These are phyloP conservation scores for Tyrannus savana DNA, from an alignment of 2,113 vertebrate genomes.

Conservation along the genomic window DNA sequence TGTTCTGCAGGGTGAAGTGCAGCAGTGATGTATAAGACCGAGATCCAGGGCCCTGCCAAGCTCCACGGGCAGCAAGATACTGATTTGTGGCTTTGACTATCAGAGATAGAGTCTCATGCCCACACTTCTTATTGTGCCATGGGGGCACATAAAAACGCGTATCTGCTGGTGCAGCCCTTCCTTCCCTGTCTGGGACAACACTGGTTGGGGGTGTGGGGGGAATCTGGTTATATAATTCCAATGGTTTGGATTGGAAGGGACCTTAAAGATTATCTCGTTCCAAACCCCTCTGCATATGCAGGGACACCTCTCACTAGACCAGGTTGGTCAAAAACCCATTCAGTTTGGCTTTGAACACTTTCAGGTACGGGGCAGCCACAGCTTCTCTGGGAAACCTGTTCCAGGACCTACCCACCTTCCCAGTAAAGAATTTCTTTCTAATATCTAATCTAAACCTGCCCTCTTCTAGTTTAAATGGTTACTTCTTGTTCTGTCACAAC, in stretches of 20 bases:
- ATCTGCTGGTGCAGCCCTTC: background rate
- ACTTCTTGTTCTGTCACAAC: too few relatives aligned
- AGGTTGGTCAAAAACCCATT: background rate
- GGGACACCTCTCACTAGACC: background rate
- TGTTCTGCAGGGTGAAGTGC: background rate
- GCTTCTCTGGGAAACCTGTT: background rate
- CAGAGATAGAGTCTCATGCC: background rate
- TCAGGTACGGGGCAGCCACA: background rate
- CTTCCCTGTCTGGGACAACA: background rate
- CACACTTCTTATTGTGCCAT: background rate
- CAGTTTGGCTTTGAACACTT: background rate
- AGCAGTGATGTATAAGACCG: background rate
- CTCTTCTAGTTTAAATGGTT: background rate
- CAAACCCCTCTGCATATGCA: background rate
- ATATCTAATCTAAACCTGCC: background rate
- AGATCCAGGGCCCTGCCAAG: background rate
- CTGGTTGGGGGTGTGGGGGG: too few relatives aligned
- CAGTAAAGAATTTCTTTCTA: background rate
- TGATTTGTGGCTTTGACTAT: background rate
- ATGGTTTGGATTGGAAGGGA: background rate
- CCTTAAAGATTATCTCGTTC: background rate
- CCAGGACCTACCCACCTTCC: accelerated
- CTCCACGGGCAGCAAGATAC: background rate
- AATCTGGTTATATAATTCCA: background rate
- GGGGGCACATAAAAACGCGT: background rate